These are phyloP conservation scores for Catotricha subobsoleta DNA, from an alignment of 2,888 invertebrate genomes.

Conservation along the genomic window DNA sequence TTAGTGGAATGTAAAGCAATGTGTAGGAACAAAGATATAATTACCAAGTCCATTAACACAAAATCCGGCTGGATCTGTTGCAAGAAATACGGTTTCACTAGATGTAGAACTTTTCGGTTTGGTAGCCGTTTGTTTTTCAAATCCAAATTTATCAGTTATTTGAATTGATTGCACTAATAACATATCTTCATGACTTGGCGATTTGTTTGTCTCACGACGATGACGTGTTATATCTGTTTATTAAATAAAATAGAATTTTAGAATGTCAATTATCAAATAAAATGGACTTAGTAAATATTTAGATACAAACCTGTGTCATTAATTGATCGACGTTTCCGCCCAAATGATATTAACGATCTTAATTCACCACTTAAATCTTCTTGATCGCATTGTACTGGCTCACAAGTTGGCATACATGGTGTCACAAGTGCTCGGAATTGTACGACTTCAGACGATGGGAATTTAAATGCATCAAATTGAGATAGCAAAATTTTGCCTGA, in stretches of 20 bases:
- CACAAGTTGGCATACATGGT: constrained; percentile 84
- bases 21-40: constrained; percentile 11
- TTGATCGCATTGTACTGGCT: constrained; percentile 77
- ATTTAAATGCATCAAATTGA: constrained; percentile 91
- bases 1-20: no score
- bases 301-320: constrained; percentile 19
- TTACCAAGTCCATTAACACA: constrained; percentile 31
- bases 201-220: constrained; percentile 26
- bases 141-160: constrained; percentile 83
- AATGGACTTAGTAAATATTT: background rate
- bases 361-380: constrained; percentile 68
- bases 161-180: constrained; percentile 79
- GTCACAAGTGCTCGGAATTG: constrained; percentile 91
- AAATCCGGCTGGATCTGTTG: constrained; percentile 35
- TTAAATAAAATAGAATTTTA: background rate
- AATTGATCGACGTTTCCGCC: constrained; percentile 57
- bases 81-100: constrained; percentile 53
- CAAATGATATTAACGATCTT: constrained; percentile 66
- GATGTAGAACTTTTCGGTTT: constrained; percentile 29
- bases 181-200: constrained; percentile 53
- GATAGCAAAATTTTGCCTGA: constrained; percentile 71
- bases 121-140: constrained; percentile 46
- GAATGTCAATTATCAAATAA: background rate
- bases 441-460: constrained; percentile 85
- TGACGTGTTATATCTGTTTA: constrained; percentile 8